Evolutionary conservation across 1,140 invertebrate genomes (phyloP), one percentile per base, ranked within the genome.

Genomic region (Macrobrachium nipponense): DNA sequence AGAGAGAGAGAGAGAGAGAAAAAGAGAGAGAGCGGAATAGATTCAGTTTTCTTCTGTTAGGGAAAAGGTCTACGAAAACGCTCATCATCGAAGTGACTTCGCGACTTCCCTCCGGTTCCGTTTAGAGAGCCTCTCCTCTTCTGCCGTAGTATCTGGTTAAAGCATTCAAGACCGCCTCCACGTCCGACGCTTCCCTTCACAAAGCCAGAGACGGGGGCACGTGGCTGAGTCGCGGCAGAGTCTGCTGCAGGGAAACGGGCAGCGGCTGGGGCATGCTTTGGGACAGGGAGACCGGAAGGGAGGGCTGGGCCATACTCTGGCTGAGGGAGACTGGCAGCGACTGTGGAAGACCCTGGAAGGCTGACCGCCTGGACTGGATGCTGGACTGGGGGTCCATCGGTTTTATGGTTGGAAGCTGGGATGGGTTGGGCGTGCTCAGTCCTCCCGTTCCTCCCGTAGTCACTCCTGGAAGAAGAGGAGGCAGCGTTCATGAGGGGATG

Each of bases 321-420:
- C 51, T 23, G 14, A 86, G 44, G 83, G 77, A 80, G 58, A 86
- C 77, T 2, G 84, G 70, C 66, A 80, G 84, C 3, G 83, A 44
- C n/a, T 51, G 80, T 51, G 72, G 73, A n/a, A 87, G 79, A 36
- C 85, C 85, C 73, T 87, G 85, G 72, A 87, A 87, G 62, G 85
- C 85, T 8, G 84, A 86, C 2, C 84, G 66, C 51, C 84, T 78
- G 18, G 84, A 86, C 60, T 86, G 84, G 70, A 86, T 86, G 68
- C 78, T 86, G 58, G 84, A 76, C 36, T 27, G 78, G 11, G 84
- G 84, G 20, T 86, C 84, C 59, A 86, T 64, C 23, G 84, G 59
- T 79, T 86, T 86, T 36, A 86, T 80, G 0, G 84, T 73, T 20
- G 84, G 84, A 12, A 86, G 78, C 79, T 80, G 84, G 20, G 76